Evolutionary conservation across 2,888 invertebrate genomes (phyloP), one percentile per base, ranked within the genome.

Genomic region (Hypsopygia costalis): DNA sequence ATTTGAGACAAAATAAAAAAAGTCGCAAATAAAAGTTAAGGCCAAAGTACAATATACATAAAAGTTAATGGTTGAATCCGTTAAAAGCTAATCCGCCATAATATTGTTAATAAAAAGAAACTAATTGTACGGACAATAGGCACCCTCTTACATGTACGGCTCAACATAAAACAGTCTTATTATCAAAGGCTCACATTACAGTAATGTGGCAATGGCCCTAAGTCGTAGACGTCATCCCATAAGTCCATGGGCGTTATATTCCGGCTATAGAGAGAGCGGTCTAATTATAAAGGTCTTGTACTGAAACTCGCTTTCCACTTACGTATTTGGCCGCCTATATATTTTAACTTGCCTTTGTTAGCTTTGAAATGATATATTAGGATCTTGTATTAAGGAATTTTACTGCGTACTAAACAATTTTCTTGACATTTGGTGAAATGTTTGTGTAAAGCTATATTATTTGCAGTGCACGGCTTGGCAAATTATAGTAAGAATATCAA

Each of bases 271-370:
- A 35, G 35, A 8, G 36, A 36, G 10, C 21, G 30, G 21, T 29
- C 21, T 36, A 36, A 36, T 36, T 36, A 37, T 35, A 12, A 25
- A 11, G 34, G 34, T 35, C 34, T 35, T 32, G 30, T 11, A n/a
- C 11, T n/a, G 11, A 11, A 11, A 6, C 31, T 16, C 4, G 16
- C 31, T 25, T 7, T 25, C 25, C 8, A 5, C 25, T 25, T 25
- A 25, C 25, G 25, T n/a, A 6, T 11, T 5, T 12, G 7, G 8
- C 5, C 11, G 11, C 4, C 7, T 12, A 11, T 31, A 11, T 31
- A 31, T 11, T 31, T 31, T 11, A 31, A 31, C 6, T 11, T 31
- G 11, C 31, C 31, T 31, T 31, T 31, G 31, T 31, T 6, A 11
- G 31, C 25, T 25, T 3, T 2, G 25, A 25, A 7, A 25, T 3